Evolutionary conservation across 2,113 vertebrate species (phyloP).

Genomic region (Pavo muticus): DNA sequence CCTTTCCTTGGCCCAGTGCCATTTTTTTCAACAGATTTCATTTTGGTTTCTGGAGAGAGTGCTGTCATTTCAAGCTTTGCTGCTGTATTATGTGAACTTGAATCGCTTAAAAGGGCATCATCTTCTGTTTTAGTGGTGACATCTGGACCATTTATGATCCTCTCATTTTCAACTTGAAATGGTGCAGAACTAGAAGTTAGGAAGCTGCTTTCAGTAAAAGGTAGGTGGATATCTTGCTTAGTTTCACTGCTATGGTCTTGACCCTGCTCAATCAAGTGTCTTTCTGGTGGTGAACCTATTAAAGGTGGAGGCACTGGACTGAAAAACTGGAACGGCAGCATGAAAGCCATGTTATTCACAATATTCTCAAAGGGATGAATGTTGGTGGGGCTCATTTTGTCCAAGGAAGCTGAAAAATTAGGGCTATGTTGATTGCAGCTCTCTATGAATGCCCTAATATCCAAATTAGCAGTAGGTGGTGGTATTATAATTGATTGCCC

Average conservation of each 20-base stretch:
- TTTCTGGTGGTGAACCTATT: conserved; percentile 85
- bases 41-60: conserved; percentile 86
- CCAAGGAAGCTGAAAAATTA: conserved; percentile 79
- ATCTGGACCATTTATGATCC: conserved; percentile 73
- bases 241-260: conserved; percentile 78
- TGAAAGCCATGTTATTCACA: conserved; percentile 94
- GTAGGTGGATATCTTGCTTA: conserved; percentile 71
- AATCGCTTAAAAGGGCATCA: conserved; percentile 85
- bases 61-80: conserved; percentile 86
- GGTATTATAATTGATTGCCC: conserved; percentile 88
- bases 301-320: conserved; percentile 89
- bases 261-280: conserved; percentile 79
- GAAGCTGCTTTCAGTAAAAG: conserved; percentile 79
- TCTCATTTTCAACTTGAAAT: conserved; percentile 83
- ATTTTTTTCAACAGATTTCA: conserved; percentile 82
- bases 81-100: conserved; percentile 83
- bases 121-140: conserved; percentile 85
- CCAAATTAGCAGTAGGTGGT: conserved; percentile 86
- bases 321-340: conserved; percentile 95
- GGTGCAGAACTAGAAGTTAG: conserved; percentile 76
- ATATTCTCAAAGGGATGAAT: conserved; percentile 95
- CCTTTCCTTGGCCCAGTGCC: conserved; percentile 87
- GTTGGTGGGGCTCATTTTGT: conserved; percentile 81
- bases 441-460: conserved; percentile 96
- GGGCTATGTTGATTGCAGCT: conserved; percentile 84